A percentile compares a stretch with the other conserved stretches of the same genome.
phyloP scores from a whole-genome alignment of 1,140 invertebrate genomes.

The Vollenhovia emeryi region DNA sequence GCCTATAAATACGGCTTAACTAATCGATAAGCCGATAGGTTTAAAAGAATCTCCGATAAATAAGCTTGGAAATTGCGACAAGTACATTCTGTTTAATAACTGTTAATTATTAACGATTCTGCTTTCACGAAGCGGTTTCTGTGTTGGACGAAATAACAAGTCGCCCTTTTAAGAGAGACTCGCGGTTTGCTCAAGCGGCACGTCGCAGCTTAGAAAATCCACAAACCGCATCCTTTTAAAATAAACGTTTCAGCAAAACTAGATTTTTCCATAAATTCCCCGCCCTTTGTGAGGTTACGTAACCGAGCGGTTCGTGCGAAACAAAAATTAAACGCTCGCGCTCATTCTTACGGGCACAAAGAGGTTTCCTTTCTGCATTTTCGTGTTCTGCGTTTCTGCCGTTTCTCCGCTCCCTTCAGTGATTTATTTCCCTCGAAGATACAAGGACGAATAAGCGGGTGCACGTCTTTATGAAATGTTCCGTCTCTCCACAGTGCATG shows the following conservation, averaged over 20 bases:
- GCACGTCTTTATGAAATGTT: background rate
- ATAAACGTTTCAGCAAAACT: slow-evolving; percentile 25
- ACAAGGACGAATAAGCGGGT: slow-evolving; percentile 7
- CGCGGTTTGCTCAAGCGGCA: background rate
- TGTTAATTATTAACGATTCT: background rate
- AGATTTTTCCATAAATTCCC: slow-evolving; percentile 26
- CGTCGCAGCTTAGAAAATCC: slow-evolving; percentile 24
- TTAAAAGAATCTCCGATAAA: slow-evolving; percentile 13
- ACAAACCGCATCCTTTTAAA: slow-evolving; percentile 1
- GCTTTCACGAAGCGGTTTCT: background rate
- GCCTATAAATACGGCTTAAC: background rate
- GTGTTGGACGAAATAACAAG: background rate
- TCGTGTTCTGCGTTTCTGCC: background rate
- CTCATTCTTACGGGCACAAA: background rate
- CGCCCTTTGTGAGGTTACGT: slow-evolving; percentile 20
- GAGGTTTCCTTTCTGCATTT: background rate
- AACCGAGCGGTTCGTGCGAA: background rate
- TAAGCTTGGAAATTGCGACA: background rate
- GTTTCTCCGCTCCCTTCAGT: background rate
- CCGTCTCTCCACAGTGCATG: slow-evolving; percentile 13
- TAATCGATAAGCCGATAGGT: background rate
- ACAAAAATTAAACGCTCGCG: slow-evolving; percentile 46
- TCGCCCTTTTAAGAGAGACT: background rate
- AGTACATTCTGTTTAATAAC: background rate
- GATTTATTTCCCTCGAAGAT: background rate